Evolutionary conservation across 2,113 vertebrate species (phyloP).

Genomic region (Lampris megalopsis): DNA sequence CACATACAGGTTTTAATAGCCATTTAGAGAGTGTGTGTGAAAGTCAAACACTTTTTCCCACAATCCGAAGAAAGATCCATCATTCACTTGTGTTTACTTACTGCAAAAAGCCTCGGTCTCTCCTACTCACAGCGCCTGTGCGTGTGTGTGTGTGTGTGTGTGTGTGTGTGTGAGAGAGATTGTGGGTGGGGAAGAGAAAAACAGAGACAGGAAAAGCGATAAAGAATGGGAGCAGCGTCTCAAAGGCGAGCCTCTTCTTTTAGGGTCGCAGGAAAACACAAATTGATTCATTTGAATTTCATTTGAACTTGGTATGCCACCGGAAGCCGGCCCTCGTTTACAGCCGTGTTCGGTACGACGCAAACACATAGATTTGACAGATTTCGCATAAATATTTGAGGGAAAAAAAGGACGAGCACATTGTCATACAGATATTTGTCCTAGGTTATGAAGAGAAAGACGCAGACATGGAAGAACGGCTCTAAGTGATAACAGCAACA

Average conservation of each 20-base stretch:
- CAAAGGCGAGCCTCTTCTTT: conserved; percentile 20
- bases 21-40: conserved; percentile 83
- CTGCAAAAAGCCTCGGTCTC: conserved; percentile 70
- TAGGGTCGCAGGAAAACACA: conserved; percentile 5
- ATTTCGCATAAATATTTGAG: no score
- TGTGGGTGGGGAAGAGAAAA: conserved; percentile 52
- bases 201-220: conserved; percentile 35
- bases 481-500: no score
- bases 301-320: background rate
- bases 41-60: conserved; percentile 85
- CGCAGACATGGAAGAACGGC: no score
- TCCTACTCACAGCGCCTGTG: conserved; percentile 30
- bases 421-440: no score
- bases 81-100: conserved; percentile 83
- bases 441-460: no score
- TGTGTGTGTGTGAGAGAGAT: conserved; percentile 30
- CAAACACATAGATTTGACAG: no score
- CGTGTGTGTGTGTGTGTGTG: conserved; percentile 19
- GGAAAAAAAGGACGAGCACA: no score
- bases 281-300: conserved; percentile 6
- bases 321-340: background rate
- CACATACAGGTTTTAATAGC: conserved; percentile 77
- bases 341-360: background rate
- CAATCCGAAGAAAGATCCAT: conserved; percentile 81
- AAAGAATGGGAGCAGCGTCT: conserved; percentile 37